Evolutionary conservation across 2,113 vertebrate genomes (phyloP), one percentile per base, ranked within the genome.

Genomic region (Butorides virescens): DNA sequence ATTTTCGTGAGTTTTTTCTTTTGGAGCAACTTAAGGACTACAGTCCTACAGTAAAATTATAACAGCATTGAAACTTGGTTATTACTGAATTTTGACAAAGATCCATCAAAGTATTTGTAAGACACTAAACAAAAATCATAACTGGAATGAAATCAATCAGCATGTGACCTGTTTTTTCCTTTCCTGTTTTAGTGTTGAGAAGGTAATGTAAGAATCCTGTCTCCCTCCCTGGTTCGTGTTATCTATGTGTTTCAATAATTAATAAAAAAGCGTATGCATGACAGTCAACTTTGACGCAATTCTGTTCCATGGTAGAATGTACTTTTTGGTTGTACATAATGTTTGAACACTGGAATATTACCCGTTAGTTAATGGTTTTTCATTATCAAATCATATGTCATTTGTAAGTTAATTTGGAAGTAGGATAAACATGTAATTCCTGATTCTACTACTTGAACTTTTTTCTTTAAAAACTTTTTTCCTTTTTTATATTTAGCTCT

Each of bases 271-370:
- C 3, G 2, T 42, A 10, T 34, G 7, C 5, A 2, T 16, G 36
- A 21, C 27, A 81, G 36, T 5, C 14, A 83, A 7, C 32, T 8
- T 0, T 49, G 36, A 36, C 0, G 3, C 36, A 63, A 10, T 30
- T 61, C 67, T 56, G 7, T 72, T 75, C 37, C 79, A 14, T 22
- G 44, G 15, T 16, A 84, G 37, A 53, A 62, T 22, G 3, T 44
- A 36, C 7, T 53, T 66, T 62, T 49, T 46, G 9, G 9, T 17
- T 58, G 11, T 15, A 6, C 5, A 4, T 65, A 26, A 27, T 39
- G 1, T 70, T 49, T 70, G 19, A 86, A 73, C 15, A 2, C 16
- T 53, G 19, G 58, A 47, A 72, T 78, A 25, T 32, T 44, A 32
- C 16, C 7, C 8, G 26, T 25, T 49, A 32, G 19, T 49, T 81